These are phyloP conservation scores for Odontocerum albicorne DNA, from an alignment of 2,888 invertebrate genomes.

Conservation along the genomic window DNA sequence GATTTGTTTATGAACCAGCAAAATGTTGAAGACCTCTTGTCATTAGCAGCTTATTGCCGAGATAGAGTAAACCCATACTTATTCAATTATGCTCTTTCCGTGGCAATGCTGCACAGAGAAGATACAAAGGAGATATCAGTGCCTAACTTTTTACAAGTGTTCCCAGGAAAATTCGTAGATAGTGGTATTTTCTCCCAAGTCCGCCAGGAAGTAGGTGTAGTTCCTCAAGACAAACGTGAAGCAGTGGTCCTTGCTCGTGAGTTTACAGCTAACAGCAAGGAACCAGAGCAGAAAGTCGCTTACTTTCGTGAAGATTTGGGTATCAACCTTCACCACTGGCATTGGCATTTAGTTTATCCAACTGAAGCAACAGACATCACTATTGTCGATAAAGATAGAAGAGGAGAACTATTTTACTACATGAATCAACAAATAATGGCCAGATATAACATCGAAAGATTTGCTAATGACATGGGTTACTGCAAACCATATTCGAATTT, in stretches of 20 bases:
- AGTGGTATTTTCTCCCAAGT: constrained; percentile 69
- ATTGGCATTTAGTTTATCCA: too few species aligned
- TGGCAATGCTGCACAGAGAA: constrained; percentile 68
- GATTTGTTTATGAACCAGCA: constrained; percentile 72
- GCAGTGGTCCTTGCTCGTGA: constrained; percentile 70
- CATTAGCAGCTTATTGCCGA: constrained; percentile 66
- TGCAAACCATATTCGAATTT: constrained; percentile 24
- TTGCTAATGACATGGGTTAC: constrained; percentile 20
- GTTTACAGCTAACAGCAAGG: constrained; percentile 72
- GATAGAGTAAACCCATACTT: constrained; percentile 72
- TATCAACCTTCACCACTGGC: constrained; percentile 85
- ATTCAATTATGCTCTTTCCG: constrained; percentile 75
- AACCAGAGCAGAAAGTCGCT: constrained; percentile 77
- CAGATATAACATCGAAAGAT: constrained; percentile 43
- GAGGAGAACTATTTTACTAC: constrained; percentile 68
- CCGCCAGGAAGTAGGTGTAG: constrained; percentile 68
- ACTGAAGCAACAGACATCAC: constrained; percentile 59
- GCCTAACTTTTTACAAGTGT: constrained; percentile 74
- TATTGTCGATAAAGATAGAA: constrained; percentile 60
- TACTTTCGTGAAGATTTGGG: constrained; percentile 87
- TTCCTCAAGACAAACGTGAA: constrained; percentile 59
- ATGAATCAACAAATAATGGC: constrained; percentile 67
- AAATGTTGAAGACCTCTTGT: constrained; percentile 68
- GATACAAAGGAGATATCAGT: constrained; percentile 71
- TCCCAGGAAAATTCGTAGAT: constrained; percentile 83